Evolutionary conservation across 2,888 invertebrate species (phyloP).

Genomic region (Dusona sp.): DNA sequence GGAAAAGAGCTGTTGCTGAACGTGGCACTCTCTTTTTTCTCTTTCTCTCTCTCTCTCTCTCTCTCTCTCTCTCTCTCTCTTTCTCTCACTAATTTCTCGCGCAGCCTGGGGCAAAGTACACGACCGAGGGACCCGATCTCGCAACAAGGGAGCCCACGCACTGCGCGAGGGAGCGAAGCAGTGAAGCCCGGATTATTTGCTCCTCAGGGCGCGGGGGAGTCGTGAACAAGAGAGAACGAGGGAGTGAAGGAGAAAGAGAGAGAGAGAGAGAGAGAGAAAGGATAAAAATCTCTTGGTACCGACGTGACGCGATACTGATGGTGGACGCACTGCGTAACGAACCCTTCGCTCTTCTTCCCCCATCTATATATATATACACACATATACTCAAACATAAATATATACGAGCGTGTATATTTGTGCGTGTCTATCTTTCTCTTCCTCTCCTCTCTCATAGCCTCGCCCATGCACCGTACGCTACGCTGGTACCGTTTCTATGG

Average conservation of each 20-base stretch:
- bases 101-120: slow-evolving; percentile 57
- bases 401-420: slow-evolving; percentile 41
- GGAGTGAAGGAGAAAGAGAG: slow-evolving; percentile 13
- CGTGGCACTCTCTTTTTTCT: too few species aligned
- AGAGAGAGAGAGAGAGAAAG: slow-evolving; percentile 46
- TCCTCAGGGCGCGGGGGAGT: slow-evolving; percentile 56
- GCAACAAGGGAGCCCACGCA: slow-evolving; percentile 53
- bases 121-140: slow-evolving; percentile 54
- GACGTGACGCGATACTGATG: slow-evolving; percentile 54
- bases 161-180: slow-evolving; percentile 60
- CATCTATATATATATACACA: not conserved
- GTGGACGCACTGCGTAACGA: slow-evolving; percentile 60
- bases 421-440: slow-evolving; percentile 4
- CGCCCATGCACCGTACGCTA: slow-evolving; percentile 66
- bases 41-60: not conserved
- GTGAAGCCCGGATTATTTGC: slow-evolving; percentile 65
- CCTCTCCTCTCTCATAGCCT: slow-evolving; percentile 39
- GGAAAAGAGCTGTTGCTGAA: too few species aligned
- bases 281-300: slow-evolving; percentile 63
- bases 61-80: slow-evolving; percentile 12
- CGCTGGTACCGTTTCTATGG: slow-evolving; percentile 83
- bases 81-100: slow-evolving; percentile 29
- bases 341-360: slow-evolving; percentile 53
- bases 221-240: slow-evolving; percentile 22
- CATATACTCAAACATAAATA: not conserved